Evolutionary conservation across 2,888 invertebrate species (phyloP), one percentile per base, ranked within the genome.

Genomic region (Linyphia triangularis): DNA sequence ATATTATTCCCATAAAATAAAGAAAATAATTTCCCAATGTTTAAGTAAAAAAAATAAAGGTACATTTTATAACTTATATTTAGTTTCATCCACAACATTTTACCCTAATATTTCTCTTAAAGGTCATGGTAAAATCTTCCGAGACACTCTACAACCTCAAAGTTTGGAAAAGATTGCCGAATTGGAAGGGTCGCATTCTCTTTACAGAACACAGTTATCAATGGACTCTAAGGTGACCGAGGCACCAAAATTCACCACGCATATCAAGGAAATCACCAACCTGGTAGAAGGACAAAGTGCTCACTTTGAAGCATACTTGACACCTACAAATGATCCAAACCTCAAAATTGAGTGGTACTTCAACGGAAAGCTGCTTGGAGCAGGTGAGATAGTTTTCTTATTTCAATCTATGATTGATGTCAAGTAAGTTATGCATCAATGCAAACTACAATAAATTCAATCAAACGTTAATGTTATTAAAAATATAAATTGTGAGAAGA

Each of bases 241-340:
- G 83, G 96, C 97, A 89, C 98, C 98, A 2, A 96, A 95, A 92
- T 98, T 98, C 92, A 95, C 96, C 63, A 97, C 96, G 0, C 96
- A 93, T 90, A 97, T 98, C 91, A 95, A 96, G 92, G 96, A 96
- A 91, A 94, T 98, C 92, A 96, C 96, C 92, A 96, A 97, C 92
- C 94, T 97, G 91, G 97, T 96, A 93, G 97, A 98, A 93, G 97
- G 97, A 89, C 95, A 96, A 91, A 97, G 97, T 93, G 97, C 97
- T 91, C 97, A 98, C 93, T 97, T 98, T 92, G 98, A 98, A 94
- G 98, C 96, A 89, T 97, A 97, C 93, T 94, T 98, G 67, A 96
- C 96, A 90, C 98, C 98, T 88, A 97, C 97, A 79, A 97, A 97
- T 92, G 98, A 98, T 92, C 96, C 97, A 82, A 96, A 96, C 72